Percentiles rank a stretch among this genome's conserved stretches.
Evolutionary conservation across 2,888 invertebrate species (phyloP).

Genomic region (Strigamia crassipes): DNA sequence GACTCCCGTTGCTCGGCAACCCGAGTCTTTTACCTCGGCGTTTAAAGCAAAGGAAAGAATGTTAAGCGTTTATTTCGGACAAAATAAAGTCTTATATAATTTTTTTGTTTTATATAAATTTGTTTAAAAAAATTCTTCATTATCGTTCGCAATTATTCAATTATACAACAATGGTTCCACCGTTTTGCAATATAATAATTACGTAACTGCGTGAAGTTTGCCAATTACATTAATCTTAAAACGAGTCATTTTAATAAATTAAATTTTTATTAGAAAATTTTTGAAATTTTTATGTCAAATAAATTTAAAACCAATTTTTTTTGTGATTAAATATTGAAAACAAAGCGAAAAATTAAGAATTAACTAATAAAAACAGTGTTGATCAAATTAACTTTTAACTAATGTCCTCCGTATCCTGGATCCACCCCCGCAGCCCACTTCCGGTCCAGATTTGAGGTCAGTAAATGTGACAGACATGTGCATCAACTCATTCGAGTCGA

Average conservation of each 20-base stretch:
- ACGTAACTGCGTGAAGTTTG: slow-evolving; percentile 2
- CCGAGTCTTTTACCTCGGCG: neutral
- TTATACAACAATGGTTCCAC: neutral
- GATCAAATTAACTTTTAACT: slow-evolving; percentile 19
- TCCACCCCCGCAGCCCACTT: slow-evolving; percentile 25
- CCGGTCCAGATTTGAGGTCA: slow-evolving; percentile 39
- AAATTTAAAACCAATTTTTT: neutral
- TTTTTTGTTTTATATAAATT: too few species aligned
- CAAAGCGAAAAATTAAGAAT: neutral
- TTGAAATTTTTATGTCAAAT: too few species aligned
- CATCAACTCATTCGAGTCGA: slow-evolving; percentile 33
- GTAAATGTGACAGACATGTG: slow-evolving; percentile 34
- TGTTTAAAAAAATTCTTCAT: neutral
- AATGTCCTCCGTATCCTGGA: neutral
- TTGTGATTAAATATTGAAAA: neutral
- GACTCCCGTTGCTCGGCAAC: slow-evolving; percentile 28
- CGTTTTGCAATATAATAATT: slow-evolving; percentile 16
- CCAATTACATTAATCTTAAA: neutral
- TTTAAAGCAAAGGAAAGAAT: slow-evolving; percentile 12
- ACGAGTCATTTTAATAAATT: neutral
- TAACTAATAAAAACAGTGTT: neutral
- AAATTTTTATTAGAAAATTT: neutral
- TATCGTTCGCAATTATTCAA: neutral
- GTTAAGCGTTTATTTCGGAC: neutral
- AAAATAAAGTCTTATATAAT: neutral